phyloP scores from a whole-genome alignment of 2,113 vertebrate species.

The Phylloscopus trochilus region DNA sequence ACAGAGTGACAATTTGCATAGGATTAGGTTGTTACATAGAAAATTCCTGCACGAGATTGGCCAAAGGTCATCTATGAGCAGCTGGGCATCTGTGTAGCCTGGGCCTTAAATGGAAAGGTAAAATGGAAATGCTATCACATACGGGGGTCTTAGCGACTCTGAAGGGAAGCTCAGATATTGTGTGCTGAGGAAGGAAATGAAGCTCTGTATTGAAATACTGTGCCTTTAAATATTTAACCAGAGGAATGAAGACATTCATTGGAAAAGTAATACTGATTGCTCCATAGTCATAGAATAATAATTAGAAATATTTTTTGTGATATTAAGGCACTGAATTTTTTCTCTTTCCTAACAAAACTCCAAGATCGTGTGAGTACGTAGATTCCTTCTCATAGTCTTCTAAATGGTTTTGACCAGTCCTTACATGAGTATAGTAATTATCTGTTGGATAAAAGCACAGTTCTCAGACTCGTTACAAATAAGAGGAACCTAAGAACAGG shows the following conservation, averaged over 20 bases:
- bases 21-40: neutral
- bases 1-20: neutral
- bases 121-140: neutral
- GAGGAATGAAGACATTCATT: neutral
- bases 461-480: neutral
- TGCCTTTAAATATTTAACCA: neutral
- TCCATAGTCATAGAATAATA: neutral
- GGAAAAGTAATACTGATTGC: neutral
- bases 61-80: neutral
- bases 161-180: neutral
- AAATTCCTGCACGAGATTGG: neutral
- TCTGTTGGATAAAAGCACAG: neutral
- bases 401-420: neutral
- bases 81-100: neutral
- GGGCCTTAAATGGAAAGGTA: neutral
- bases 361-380: neutral
- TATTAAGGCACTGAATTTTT: neutral
- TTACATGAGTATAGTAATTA: neutral
- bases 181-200: neutral
- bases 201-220: neutral
- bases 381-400: neutral
- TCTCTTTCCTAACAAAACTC: neutral
- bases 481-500: neutral
- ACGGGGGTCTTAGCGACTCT: neutral
- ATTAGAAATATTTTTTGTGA: neutral